A percentile compares a stretch with the other conserved stretches of the same genome.
phyloP scores from a whole-genome alignment of 2,888 invertebrate species.

The Oegoconia quadripuncta region DNA sequence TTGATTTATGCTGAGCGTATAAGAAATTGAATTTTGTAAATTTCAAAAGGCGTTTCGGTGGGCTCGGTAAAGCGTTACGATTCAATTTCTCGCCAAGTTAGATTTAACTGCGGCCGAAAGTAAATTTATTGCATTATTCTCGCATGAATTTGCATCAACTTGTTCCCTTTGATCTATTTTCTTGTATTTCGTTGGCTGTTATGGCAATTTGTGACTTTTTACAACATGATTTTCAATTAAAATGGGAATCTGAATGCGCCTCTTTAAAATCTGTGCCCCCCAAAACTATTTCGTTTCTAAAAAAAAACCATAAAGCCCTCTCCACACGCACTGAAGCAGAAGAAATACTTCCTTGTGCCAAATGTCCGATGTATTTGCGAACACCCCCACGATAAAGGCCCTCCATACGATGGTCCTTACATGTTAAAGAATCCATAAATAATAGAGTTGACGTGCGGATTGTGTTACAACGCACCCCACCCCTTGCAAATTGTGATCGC shows the following conservation, averaged over 20 bases:
- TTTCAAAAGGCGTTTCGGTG: slow-evolving; percentile 46
- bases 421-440: slow-evolving; percentile 80
- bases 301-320: slow-evolving; percentile 46
- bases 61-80: slow-evolving; percentile 48
- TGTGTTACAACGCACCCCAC: slow-evolving; percentile 54
- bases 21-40: slow-evolving; percentile 57
- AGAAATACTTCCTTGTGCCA: slow-evolving; percentile 72
- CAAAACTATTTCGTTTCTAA: slow-evolving; percentile 32
- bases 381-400: slow-evolving; percentile 29
- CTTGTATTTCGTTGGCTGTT: slow-evolving; percentile 43
- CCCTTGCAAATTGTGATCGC: slow-evolving; percentile 21
- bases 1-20: slow-evolving; percentile 45
- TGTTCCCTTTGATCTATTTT: slow-evolving; percentile 55
- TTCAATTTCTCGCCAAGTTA: slow-evolving; percentile 65
- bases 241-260: not conserved
- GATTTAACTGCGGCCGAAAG: slow-evolving; percentile 42
- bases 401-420: slow-evolving; percentile 63
- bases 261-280: slow-evolving; percentile 21
- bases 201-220: slow-evolving; percentile 8
- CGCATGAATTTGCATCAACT: slow-evolving; percentile 47
- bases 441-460: slow-evolving; percentile 77
- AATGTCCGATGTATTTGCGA: slow-evolving; percentile 61
- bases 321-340: slow-evolving; percentile 48
- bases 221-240: slow-evolving; percentile 1
- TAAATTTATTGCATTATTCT: slow-evolving; percentile 61